Conservation (phyloP, 1,140 invertebrate genomes). For the Stenopsyche tienmushanensis region DNA sequence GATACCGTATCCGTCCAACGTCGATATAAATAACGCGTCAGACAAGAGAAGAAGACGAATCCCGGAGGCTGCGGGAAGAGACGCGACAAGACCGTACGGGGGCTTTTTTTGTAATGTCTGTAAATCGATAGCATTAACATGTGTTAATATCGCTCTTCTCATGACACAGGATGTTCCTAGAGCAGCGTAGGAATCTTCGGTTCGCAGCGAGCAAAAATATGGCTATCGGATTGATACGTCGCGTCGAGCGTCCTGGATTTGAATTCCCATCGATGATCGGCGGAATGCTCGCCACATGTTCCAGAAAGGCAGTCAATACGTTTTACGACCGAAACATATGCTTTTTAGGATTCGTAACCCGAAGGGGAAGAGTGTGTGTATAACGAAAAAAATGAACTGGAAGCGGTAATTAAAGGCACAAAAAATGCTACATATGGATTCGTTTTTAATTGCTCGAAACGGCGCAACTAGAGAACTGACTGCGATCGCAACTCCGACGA, state of each 20-base stretch:
- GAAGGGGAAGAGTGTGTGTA: slow-evolving; percentile 9
- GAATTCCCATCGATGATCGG: slow-evolving; percentile 25
- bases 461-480: too few relatives aligned
- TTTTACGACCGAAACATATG: slow-evolving; percentile 23
- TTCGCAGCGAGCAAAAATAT: too few relatives aligned
- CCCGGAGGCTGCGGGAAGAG: background rate
- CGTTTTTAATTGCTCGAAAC: slow-evolving; percentile 8
- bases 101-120: slow-evolving; percentile 24
- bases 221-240: too few relatives aligned
- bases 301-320: slow-evolving; percentile 22
- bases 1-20: slow-evolving; percentile 17
- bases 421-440: slow-evolving; percentile 18
- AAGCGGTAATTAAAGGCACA: background rate
- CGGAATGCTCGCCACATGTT: slow-evolving; percentile 26
- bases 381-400: slow-evolving; percentile 2
- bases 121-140: slow-evolving; percentile 37
- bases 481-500: too few relatives aligned
- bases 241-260: slow-evolving; percentile 3
- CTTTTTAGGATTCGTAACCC: slow-evolving; percentile 22
- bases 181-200: too few relatives aligned
- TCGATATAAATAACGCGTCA: slow-evolving; percentile 17
- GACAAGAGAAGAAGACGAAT: background rate
- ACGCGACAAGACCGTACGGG: slow-evolving; percentile 13
- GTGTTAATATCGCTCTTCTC: slow-evolving; percentile 37
- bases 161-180: slow-evolving; percentile 29